Conservation (phyloP, 1,140 invertebrate species). For the Megathymus violae region DNA sequence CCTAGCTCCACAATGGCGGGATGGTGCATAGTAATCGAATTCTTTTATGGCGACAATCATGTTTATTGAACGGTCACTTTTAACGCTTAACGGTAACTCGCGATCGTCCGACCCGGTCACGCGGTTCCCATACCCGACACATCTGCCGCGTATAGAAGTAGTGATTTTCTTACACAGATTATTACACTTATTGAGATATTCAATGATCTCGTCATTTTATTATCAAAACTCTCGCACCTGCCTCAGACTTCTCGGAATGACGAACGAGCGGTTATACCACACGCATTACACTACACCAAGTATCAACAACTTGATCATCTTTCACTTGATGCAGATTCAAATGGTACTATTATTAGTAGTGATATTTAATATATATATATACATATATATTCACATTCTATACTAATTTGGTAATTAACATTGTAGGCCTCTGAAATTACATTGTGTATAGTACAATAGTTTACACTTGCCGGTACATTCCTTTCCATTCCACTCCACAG, state of each 20-base stretch:
- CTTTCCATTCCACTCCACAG: too few relatives aligned
- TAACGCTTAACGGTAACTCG: constrained; percentile 49
- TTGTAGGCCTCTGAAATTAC: too few relatives aligned
- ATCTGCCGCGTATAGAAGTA: constrained; percentile 34
- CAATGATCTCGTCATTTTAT: constrained; percentile 19
- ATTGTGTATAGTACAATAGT: too few relatives aligned
- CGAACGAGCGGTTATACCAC: too few relatives aligned
- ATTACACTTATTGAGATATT: constrained; percentile 25
- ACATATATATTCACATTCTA: too few relatives aligned
- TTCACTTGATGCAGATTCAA: too few relatives aligned
- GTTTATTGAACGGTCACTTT: constrained; percentile 68
- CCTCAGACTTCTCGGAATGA: background rate
- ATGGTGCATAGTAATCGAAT: constrained; percentile 74
- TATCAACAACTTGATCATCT: too few relatives aligned
- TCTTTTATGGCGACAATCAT: constrained; percentile 67
- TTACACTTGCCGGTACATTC: too few relatives aligned
- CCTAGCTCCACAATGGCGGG: constrained; percentile 57
- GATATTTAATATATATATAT: too few relatives aligned
- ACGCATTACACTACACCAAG: too few relatives aligned
- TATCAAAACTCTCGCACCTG: constrained; percentile 2
- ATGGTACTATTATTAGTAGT: too few relatives aligned
- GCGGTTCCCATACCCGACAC: constrained; percentile 37
- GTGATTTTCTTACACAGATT: constrained; percentile 18
- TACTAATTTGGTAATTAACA: too few relatives aligned
- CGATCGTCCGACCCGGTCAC: constrained; percentile 7